Evolutionary conservation across 2,797 vertebrate genomes (phyloP), one percentile per base, ranked within the genome.

Genomic region (Hirundo rustica): DNA sequence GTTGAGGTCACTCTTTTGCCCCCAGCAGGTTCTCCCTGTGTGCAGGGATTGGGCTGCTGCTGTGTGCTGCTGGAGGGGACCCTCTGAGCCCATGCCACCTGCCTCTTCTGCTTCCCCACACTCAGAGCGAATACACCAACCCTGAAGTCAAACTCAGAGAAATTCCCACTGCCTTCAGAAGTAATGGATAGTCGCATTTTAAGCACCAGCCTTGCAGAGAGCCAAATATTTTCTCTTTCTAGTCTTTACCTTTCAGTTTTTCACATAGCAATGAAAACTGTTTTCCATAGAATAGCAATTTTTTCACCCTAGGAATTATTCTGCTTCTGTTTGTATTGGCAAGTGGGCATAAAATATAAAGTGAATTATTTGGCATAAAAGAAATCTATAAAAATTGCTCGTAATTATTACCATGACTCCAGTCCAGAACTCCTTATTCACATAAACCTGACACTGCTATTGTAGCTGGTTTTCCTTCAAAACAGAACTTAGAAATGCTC

Each of bases 311-410:
- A 68, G 55, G 25, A 93, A 93, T 89, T 82, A 74, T 60, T 79
- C n/a, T 93, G 71, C 42, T 88, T 86, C 85, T 93, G 66, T 89
- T 95, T 94, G 47, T 58, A 45, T 66, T 95, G 85, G 89, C 93
- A 94, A 80, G 12, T 15, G 15, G 66, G 55, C 45, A 91, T 75
- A 86, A 92, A 89, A 78, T 68, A 75, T 22, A 88, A 89, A 93
- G 62, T 66, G 87, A 89, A 83, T 50, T 83, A 81, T 66, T 80
- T 88, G 78, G 48, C 66, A 84, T 66, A 67, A 93, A 81, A 93
- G 23, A 92, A 85, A 89, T 66, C 54, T 85, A 48, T 88, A 85
- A 89, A 94, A 90, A 86, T 73, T 81, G 48, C 36, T 84, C 7
- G 1, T 78, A 84, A 86, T 93, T 88, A 95, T 64, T 86, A 38